Evolutionary conservation across 2,113 vertebrate species (phyloP).

Genomic region (Taurulus bubalis): DNA sequence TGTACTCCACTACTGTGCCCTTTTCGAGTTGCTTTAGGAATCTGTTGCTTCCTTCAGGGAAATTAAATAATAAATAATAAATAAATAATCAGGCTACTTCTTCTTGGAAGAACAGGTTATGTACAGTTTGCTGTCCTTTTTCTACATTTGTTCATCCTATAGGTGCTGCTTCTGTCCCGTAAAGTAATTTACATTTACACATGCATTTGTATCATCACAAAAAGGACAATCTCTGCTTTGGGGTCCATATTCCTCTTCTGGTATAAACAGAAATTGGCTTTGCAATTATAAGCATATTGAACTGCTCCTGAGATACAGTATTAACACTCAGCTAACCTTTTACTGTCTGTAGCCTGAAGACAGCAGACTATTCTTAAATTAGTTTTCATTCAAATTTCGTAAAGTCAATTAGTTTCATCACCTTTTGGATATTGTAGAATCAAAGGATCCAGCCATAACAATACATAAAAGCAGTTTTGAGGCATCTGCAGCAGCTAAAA

Average conservation of each 20-base stretch:
- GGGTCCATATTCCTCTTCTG: neutral
- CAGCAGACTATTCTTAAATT: neutral
- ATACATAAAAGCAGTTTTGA: neutral
- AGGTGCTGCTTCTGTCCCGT: neutral
- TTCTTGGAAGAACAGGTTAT: neutral
- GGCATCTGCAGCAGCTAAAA: neutral
- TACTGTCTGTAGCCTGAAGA: neutral
- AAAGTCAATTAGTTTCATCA: neutral
- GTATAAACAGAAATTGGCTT: neutral
- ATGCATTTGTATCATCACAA: too few species aligned
- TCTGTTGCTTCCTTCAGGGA: neutral
- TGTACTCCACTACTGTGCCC: neutral
- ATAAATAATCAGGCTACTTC: neutral
- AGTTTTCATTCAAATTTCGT: neutral
- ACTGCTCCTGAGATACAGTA: neutral
- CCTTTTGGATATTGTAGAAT: neutral
- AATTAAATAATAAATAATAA: slow-evolving; percentile 5
- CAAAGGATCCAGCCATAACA: neutral
- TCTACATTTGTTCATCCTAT: neutral
- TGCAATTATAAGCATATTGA: neutral
- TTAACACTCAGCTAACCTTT: neutral
- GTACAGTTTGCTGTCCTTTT: neutral
- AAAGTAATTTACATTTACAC: neutral
- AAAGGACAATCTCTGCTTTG: neutral
- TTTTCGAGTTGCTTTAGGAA: neutral